Evolutionary conservation across 2,113 vertebrate species (phyloP), one percentile per base, ranked within the genome.

Genomic region (Ranitomeya variabilis): DNA sequence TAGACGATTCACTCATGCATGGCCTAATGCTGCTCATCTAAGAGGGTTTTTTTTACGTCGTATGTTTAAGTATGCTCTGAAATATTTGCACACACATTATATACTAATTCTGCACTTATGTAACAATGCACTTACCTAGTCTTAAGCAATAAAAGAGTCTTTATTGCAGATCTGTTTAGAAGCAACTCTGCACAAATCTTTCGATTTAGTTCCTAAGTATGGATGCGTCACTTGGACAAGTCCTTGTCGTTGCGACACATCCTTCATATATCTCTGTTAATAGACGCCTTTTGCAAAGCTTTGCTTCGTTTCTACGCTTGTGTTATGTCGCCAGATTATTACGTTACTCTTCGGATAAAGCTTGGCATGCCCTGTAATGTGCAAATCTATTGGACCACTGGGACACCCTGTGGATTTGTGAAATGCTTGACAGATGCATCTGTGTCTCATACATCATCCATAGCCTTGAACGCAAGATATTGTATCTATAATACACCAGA

Each of bases 71-170:
- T 62, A 66, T 88, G 19, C 69, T 88, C 67, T 83, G 67, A 45
- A 64, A 76, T 76, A 62, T 88, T 84, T 88, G 87, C 87, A 88
- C 87, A 79, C 45, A 77, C 7, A 45, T 89, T 45, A 62, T 85
- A 57, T 80, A 77, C 60, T 79, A 57, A 85, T 79, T 23, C 82
- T 89, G 87, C 87, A 85, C 87, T 89, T 85, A 89, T 21, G 52
- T 87, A 83, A 77, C 59, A 88, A 76, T 88, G 87, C 80, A 88
- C 87, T 88, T 88, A 64, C 13, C 26, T 81, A 57, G 62, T 60
- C 59, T 77, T 78, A 66, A 51, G 60, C 59, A 64, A 66, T 52
- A 86, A 45, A 45, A 54, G 15, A 45, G 69, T 26, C 57, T 1
- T 85, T 31, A 64, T 66, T 78, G 66, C 64, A 26, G 54, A 57